phyloP scores from a whole-genome alignment of 2,113 vertebrate genomes.

The Butorides virescens region DNA sequence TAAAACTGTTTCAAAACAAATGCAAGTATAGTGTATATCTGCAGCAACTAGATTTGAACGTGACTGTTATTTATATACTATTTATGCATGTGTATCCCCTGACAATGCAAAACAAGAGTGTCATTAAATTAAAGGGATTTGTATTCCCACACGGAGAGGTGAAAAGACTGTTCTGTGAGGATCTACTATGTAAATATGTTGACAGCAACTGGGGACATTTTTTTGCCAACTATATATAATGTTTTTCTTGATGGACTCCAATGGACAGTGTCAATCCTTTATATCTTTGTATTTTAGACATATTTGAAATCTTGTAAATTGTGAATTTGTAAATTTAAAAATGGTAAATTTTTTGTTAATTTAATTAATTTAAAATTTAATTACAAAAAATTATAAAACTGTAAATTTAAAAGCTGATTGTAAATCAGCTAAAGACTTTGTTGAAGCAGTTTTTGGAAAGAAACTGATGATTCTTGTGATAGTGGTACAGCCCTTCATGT shows the following conservation, averaged over 20 bases:
- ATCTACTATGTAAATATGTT: conserved; percentile 23
- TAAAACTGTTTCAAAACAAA: not conserved
- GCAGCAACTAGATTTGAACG: not conserved
- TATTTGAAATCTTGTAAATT: not conserved
- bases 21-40: not conserved
- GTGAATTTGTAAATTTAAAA: too few species aligned
- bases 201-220: not conserved
- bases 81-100: not conserved
- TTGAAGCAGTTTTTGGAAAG: not conserved
- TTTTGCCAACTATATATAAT: not conserved
- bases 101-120: not conserved
- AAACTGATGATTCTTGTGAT: not conserved
- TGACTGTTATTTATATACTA: not conserved
- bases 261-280: not conserved
- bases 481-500: not conserved
- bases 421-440: not conserved
- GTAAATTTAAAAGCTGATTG: too few species aligned
- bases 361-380: too few species aligned
- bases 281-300: not conserved
- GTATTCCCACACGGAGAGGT: not conserved
- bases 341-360: too few species aligned
- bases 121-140: conserved; percentile 30
- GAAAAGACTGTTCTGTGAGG: not conserved
- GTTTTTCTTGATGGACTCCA: not conserved
- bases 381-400: too few species aligned